Base-by-base conservation (phyloP, 2,113 vertebrate genomes). In the Paracyprichromis sp. region DNA sequence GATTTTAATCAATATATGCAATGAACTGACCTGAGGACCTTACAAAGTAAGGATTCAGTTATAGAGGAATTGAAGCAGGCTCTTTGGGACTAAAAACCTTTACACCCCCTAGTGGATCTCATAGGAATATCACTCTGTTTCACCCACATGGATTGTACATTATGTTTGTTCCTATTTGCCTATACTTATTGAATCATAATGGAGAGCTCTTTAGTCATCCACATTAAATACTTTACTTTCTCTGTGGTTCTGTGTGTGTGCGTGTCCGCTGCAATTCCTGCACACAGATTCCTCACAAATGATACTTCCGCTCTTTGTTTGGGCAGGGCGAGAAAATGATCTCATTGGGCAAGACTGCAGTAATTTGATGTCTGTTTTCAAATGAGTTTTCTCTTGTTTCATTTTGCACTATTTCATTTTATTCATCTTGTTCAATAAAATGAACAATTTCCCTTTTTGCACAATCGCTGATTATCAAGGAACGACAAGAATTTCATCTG, bases 31-130 rank as follows among this genome's bases (percentile, higher is more conserved):
- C 10, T 43, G 34, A 43, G 66, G 78, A 50, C 50, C 54, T 56
- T 54, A 19, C 40, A 82, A 47, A 79, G 7, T 34, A 47, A n/a
- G 73, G 61, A 81, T 31, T 80, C 26, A 82, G 82, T 71, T 43
- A 80, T 80, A 89, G 71, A 3, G 40, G 54, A 73, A 47, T 52
- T 47, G 71, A 17, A 76, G 43, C 56, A 84, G 11, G 6, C 54
- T 76, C 86, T 92, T 85, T 88, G 81, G 84, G 82, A 85, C 73
- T 86, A 80, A 92, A 86, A 86, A 87, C 91, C 57, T 78, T 93
- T 69, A 90, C 94, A 79, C 96, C 96, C 92, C 94, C 95, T 95
- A 92, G 95, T 96, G 95, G 95, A 86, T 61, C 11, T 80, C 89
- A 61, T 9, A 31, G 63, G 54, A 90, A 92, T 12, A 80, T 90